Base-by-base conservation (phyloP, 2,113 vertebrate species). In the Cygnus buccinator region DNA sequence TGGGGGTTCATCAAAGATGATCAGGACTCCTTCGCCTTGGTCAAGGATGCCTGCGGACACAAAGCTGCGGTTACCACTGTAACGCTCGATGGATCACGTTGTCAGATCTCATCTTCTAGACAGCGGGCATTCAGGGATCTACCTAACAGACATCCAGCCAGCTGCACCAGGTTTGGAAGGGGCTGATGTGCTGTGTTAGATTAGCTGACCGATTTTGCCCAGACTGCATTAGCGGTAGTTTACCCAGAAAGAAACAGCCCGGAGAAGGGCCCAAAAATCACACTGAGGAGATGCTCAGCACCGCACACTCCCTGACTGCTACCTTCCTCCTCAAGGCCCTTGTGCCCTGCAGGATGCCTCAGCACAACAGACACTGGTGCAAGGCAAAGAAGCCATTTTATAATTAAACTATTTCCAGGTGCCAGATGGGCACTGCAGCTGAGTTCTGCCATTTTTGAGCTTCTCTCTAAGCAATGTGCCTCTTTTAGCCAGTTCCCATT, bases 21-120 rank as follows among this genome's bases (percentile, higher is more conserved):
- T 99, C 96, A 99, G 97, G 82, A 99, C 99, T 4, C 99, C 99
- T 97, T 99, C 99, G 11, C 99, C 99, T 95, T 99, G 99, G 98
- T 99, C 99, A 33, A 99, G 99, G 97, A 99, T 99, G 83, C 99
- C 99, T 99, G 97, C 0, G 82, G 74, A 61, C 86, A 96, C 93
- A 92, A 18, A 48, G 66, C 62, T 13, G 70, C 3, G 3, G 59
- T 96, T 19, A 94, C 39, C 58, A 4, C 37, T 1, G 73, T 15
- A 16, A 18, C 14, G 9, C 67, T 44, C 2, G 6, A 26, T 28
- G 16, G 44, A 6, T 26, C 26, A 20, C 23, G 3, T 26, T 5
- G 0, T 11, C 6, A 11, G 85, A 23, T 26, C 46, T 1, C 58
- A 1, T 10, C 65, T 58, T 17, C 68, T 57, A 17, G 58, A 3